Base-by-base conservation (phyloP, 2,797 vertebrate species). In the Chelon labrosus region DNA sequence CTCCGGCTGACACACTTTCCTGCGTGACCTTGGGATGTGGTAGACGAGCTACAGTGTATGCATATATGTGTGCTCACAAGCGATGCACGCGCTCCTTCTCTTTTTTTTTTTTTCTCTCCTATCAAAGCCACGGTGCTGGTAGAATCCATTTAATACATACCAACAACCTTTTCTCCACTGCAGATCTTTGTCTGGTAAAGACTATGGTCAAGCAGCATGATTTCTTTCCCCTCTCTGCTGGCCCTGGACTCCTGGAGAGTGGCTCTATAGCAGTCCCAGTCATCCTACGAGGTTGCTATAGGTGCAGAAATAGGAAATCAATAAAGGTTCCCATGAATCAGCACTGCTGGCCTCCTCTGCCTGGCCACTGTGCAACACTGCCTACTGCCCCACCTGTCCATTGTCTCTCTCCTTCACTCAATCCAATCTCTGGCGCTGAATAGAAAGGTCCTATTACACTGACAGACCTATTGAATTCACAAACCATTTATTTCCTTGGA, bases 271-370 rank as follows among this genome's bases (percentile, higher is more conserved):
- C 82, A 54, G 82, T 52, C 79, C 75, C 78, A 84, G 79, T 85
- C 85, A 69, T 82, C 83, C 79, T 77, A 67, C 82, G 78, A 85
- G 55, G 78, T 70, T 75, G 82, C 78, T 76, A 85, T 79, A 83
- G 82, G 80, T 11, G 27, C 78, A 86, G 66, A 63, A 84, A 91
- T 90, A 85, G 90, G 88, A 90, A 93, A 93, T 93, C 91, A 85
- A 94, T 93, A 90, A 86, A 73, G 52, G 25, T 84, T 81, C 76
- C 85, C 82, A 88, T 93, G 92, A 93, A 88, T 93, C 92, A 92
- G 89, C 88, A 87, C 68, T 90, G 75, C 78, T 82, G 72, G 75
- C 69, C 62, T 42, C 63, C 75, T 69, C 62, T 19, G 37, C 84
- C 73, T 55, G 79, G 76, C 82, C 73, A 59, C 6, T 63, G 80